phyloP scores from a whole-genome alignment of 2,113 vertebrate genomes.

The Gnathonemus longibarbis region DNA sequence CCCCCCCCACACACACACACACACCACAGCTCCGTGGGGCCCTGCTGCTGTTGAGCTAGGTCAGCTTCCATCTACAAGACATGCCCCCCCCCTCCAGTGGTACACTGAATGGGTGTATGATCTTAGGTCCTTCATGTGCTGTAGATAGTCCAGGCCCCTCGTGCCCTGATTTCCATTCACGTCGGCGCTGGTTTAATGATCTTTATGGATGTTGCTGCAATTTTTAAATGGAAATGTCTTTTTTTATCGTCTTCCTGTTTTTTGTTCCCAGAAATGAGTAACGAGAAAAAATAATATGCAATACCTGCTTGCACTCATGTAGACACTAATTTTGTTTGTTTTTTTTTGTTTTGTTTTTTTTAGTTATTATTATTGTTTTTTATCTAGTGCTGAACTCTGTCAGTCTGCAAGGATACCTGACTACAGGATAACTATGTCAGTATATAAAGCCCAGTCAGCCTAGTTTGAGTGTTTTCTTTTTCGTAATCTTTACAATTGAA shows the following conservation, averaged over 20 bases:
- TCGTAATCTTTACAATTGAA: constrained; percentile 16
- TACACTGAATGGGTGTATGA: constrained; percentile 25
- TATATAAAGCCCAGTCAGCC: constrained; percentile 26
- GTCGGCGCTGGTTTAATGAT: constrained; percentile 70
- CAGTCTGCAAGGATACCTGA: constrained; percentile 50
- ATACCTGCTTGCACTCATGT: constrained; percentile 90
- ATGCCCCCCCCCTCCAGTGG: constrained; percentile 19
- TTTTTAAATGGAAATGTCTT: constrained; percentile 62
- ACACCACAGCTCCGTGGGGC: constrained; percentile 6
- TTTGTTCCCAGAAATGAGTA: constrained; percentile 70
- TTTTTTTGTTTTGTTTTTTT: constrained; percentile 65
- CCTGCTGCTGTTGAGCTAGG: constrained; percentile 21
- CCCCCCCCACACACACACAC: neutral
- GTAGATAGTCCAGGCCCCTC: constrained; percentile 17
- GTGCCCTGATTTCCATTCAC: constrained; percentile 62
- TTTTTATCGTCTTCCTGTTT: constrained; percentile 50
- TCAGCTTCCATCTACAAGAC: constrained; percentile 23
- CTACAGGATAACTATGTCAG: constrained; percentile 13
- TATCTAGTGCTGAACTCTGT: constrained; percentile 67
- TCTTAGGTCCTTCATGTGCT: constrained; percentile 22
- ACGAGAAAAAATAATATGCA: constrained; percentile 80
- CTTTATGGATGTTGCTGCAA: constrained; percentile 80
- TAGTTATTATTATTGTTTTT: constrained; percentile 66
- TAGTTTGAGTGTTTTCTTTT: constrained; percentile 26
- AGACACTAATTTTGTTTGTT: constrained; percentile 70